Percentiles rank a stretch among this genome's conserved stretches.
These are phyloP conservation scores for Laticauda laticaudata DNA, from an alignment of 2,113 vertebrate genomes.

Conservation along the genomic window DNA sequence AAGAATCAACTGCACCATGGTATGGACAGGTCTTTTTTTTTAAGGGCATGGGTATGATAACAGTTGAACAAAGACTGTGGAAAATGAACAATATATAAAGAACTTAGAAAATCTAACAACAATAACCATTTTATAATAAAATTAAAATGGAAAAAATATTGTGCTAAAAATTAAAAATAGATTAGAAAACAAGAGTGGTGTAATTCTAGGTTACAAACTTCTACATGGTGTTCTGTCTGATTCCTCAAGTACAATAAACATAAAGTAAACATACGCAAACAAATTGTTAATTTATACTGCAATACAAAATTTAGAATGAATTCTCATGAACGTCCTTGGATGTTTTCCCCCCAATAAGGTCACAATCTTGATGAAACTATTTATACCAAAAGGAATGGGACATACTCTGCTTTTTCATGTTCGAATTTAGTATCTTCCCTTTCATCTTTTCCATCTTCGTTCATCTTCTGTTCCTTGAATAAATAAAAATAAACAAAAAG, in stretches of 20 bases:
- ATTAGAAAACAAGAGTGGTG: background rate
- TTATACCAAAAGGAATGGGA: constrained; percentile 21
- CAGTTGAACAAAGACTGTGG: background rate
- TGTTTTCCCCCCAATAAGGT: background rate
- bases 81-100: background rate
- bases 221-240: background rate
- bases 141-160: background rate
- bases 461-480: constrained; percentile 74
- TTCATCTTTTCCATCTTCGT: constrained; percentile 76
- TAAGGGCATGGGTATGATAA: background rate
- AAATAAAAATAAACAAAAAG: constrained; percentile 24
- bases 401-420: constrained; percentile 85
- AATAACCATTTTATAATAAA: background rate
- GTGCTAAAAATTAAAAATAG: background rate
- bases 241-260: background rate
- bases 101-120: background rate
- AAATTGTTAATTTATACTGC: background rate
- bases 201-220: background rate
- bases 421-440: constrained; percentile 77
- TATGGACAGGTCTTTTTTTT: background rate
- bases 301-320: background rate
- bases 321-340: background rate
- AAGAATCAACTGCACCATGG: background rate
- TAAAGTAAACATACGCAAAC: background rate
- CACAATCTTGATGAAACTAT: background rate